Base-by-base conservation (phyloP, 2,888 invertebrate species). In the Leptura quadrifasciata region DNA sequence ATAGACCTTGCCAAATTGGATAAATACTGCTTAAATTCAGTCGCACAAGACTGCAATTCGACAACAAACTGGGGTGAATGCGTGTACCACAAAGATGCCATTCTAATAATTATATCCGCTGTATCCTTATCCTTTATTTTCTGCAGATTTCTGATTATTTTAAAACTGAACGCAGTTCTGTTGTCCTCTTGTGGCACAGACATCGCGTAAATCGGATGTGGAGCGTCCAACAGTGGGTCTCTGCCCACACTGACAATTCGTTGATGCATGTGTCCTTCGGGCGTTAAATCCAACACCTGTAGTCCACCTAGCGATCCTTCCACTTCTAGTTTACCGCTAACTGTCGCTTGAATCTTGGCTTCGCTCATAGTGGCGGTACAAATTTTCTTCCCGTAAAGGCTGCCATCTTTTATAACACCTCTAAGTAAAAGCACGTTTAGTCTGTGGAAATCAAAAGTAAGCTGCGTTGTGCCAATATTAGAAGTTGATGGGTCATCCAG, bases 11-110 rank as follows among this genome's bases (percentile, higher is more conserved):
- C 96, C 80, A 97, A 91, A 87, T 95, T 94, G 72, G 95, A 93
- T 82, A 95, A 90, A 89, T 97, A 97, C 87, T 96, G 95, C 87
- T 96, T 95, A 89, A 98, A 97, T 90, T 97, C 96, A 15, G 95
- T 94, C 12, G 96, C 95, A 88, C 98, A 98, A 54, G 95, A 95
- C 84, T 95, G 94, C 76, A 98, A 90, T 88, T 98, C 98, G 39
- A 93, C 92, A 72, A 98, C 91, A 86, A 98, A 93, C 80, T 94
- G 93, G 0, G 97, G 95, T 69, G 96, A 97, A 90, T 98, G 98
- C 3, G 96, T 96, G 90, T 98, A 98, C 93, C 96, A 96, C 74
- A 98, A 95, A 52, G 97, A 96, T 0, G 97, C 97, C 93, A 97
- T 95, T 85, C 94, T 91, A 80, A 94, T 86, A 2, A 82, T 86